Evolutionary conservation across 2,113 vertebrate genomes (phyloP), one percentile per base, ranked within the genome.

Genomic region (Tragulus kanchil): DNA sequence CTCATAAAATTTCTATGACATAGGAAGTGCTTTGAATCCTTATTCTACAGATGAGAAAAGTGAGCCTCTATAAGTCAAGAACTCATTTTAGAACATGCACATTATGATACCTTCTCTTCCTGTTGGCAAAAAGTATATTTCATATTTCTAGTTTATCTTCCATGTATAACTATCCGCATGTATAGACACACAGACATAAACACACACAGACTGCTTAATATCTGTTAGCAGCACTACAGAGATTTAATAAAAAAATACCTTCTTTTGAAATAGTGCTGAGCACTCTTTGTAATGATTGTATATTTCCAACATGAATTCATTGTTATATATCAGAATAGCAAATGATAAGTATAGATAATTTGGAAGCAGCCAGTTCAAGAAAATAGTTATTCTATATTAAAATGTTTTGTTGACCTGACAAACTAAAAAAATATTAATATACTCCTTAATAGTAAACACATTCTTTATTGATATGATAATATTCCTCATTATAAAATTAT

Each of bases 401-500:
- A 16, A 62, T 19, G 7, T 54, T 61, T 77, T 36, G 79, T 69
- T 50, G 13, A 94, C 12, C 67, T 90, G 25, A 71, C 87, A n/a
- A 88, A 3, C 6, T 78, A 89, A 77, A 85, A 85, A 36, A 92
- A 69, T 69, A 50, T 58, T 82, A 82, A 56, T 81, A 85, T 61
- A 9, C 11, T 73, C 13, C 16, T 90, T 65, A 84, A 73, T 73
- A 87, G 81, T 36, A 64, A 75, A 82, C 26, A 62, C 6, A 25
- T n/a, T 77, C 28, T 95, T 86, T 90, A 25, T 78, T 81, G 4
- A 58, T 52, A 5, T 50, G 48, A 85, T 11, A 69, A 3, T 48
- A 90, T 94, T 97, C 54, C 26, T 97, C 45, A 91, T 8, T 86
- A 77, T 36, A 13, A 90, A 52, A 79, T 14, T 62, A 87, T 61